These are phyloP conservation scores for Mactromeris polynyma DNA, from an alignment of 2,888 invertebrate species.

Conservation along the genomic window DNA sequence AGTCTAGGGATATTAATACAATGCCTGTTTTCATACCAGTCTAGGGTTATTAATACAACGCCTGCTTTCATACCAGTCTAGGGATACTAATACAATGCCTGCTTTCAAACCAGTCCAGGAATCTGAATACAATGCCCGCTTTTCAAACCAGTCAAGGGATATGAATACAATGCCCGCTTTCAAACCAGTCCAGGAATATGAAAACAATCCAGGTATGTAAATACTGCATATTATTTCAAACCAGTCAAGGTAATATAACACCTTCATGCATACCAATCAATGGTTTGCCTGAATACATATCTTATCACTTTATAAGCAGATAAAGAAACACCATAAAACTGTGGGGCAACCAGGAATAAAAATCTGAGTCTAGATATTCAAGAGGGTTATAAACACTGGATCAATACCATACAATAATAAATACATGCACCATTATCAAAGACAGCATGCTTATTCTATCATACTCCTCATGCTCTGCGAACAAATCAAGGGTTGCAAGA, in stretches of 20 bases:
- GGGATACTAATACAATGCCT: neutral
- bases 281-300: too few species aligned
- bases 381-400: neutral
- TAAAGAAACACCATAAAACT: too few species aligned
- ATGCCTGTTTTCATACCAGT: neutral
- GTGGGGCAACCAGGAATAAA: too few species aligned
- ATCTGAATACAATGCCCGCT: neutral
- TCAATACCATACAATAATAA: neutral
- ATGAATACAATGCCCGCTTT: neutral
- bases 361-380: too few species aligned
- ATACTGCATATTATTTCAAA: too few species aligned
- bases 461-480: neutral
- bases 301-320: too few species aligned
- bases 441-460: neutral
- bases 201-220: too few species aligned
- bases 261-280: too few species aligned
- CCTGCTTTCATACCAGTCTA: neutral
- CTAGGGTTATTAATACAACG: neutral
- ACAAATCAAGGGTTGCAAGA: neutral
- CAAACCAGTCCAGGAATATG: neutral
- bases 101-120: neutral
- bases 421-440: neutral
- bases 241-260: too few species aligned
- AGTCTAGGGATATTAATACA: neutral
- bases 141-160: neutral